Base-by-base conservation (phyloP, 2,797 vertebrate species). In the Halcyon badia region DNA sequence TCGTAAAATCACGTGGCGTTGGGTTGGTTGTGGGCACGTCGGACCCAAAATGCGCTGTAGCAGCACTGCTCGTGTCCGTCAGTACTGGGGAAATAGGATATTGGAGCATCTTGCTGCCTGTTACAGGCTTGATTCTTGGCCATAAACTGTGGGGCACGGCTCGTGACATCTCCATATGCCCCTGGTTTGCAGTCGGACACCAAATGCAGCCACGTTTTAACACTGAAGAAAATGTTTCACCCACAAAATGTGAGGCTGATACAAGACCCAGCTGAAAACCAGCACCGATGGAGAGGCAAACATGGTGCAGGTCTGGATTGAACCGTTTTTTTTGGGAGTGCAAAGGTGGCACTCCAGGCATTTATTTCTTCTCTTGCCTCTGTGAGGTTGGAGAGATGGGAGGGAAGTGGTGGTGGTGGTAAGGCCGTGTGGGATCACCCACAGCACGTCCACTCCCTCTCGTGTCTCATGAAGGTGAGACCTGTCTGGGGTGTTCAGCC, bases 151-250 rank as follows among this genome's bases (percentile, higher is more conserved):
- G 64, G 56, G 70, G 71, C 42, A 35, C 76, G 54, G n/a, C 77
- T 54, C 8, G 0, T 3, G 37, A 1, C 37, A 17, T 3, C 2
- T 1, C 10, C 14, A 26, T 21, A 2, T 5, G 30, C 20, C 44
- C 57, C 61, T 41, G 54, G 3, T 78, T 10, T 49, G 65, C 61
- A 25, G 52, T 9, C 35, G 24, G 41, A 19, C 51, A 49, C 51
- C 57, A 30, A 41, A 17, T 9, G 12, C 72, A 57, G 69, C 49
- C 66, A 1, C 3, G 1, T 54, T n/a, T 41, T 3, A 84, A 39
- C 30, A 21, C 71, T 6, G 18, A 46, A 39, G 42, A 16, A 57
- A 56, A 69, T 2, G 15, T 54, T 72, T 42, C 15, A 8, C 17
- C 52, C n/a, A 5, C 39, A 49, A 19, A 71, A 8, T 0, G 2